Evolutionary conservation across 2,113 vertebrate species (phyloP), one percentile per base, ranked within the genome.

Genomic region (Mirza zaza): DNA sequence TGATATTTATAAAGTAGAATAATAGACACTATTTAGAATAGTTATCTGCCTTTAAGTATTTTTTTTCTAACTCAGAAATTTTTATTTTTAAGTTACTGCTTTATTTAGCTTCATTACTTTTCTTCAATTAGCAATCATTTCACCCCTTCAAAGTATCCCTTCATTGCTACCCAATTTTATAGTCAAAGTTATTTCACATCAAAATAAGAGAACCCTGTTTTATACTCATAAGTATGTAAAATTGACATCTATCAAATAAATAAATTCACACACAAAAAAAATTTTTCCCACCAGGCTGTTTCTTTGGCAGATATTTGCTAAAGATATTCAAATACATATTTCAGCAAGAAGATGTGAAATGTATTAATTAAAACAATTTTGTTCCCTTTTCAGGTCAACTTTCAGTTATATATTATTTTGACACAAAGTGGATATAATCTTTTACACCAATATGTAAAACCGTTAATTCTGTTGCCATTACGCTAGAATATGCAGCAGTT

Each of bases 101-200:
- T 87, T 73, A 77, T 91, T 93, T 68, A 59, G 65, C 34, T 7
- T 15, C 8, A 27, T 59, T 81, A 48, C 2, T 94, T 15, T 96
- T 90, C 52, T 97, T 97, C 70, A 96, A n/a, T 90, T 96, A 97
- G 23, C 8, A 92, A 39, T 34, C 42, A 91, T 96, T 98, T 95
- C 77, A 81, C 42, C n/a, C 97, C 34, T 57, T 96, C 70, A 57
- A n/a, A 79, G 75, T 75, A 76, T 85, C 27, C 2, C 15, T 10
- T 96, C 55, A 80, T 73, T 92, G 82, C 82, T 45, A 90, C 59
- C 21, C 29, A n/a, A 6, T 92, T 61, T 97, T 75, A 5, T 1
- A 39, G 59, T 55, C 70, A 96, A 81, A 96, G 25, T 11, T 85
- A n/a, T 73, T 70, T 95, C 45, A 45, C 70, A 80, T 61, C 32